Percentiles rank a stretch among this genome's conserved stretches.
Evolutionary conservation across 2,113 vertebrate species (phyloP).

Genomic region (Menidia beryllina): DNA sequence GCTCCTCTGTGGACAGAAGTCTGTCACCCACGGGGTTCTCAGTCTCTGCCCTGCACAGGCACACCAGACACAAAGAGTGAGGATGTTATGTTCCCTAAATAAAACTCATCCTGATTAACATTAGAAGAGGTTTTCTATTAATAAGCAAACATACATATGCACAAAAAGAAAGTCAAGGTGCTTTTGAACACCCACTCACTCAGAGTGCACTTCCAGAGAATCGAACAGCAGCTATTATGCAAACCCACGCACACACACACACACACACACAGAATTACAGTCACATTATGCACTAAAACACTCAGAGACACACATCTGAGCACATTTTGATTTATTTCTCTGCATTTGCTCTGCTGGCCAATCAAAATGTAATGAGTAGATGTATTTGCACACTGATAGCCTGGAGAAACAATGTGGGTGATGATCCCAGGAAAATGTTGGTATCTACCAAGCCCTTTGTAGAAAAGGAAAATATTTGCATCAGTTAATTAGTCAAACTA

Average conservation of each 20-base stretch:
- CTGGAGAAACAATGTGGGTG: constrained; percentile 39
- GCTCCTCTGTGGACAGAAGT: constrained; percentile 75
- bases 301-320: constrained; percentile 6
- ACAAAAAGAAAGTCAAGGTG: constrained; percentile 61
- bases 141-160: constrained; percentile 58
- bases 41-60: constrained; percentile 57
- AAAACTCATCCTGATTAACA: constrained; percentile 50
- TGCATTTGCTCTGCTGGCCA: constrained; percentile 7
- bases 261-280: constrained; percentile 33
- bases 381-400: constrained; percentile 26
- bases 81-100: constrained; percentile 39
- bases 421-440: constrained; percentile 36
- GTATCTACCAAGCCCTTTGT: constrained; percentile 12
- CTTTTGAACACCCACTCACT: constrained; percentile 75
- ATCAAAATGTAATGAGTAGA: constrained; percentile 42
- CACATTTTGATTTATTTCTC: constrained; percentile 7
- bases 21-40: constrained; percentile 39
- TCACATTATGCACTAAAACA: constrained; percentile 46
- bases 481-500: constrained; percentile 50
- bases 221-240: constrained; percentile 70
- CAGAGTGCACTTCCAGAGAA: constrained; percentile 74
- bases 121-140: constrained; percentile 66
- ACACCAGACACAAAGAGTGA: constrained; percentile 1
- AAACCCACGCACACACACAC: constrained; percentile 53
- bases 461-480: constrained; percentile 46